Percentiles rank a stretch among this genome's conserved stretches.
Evolutionary conservation across 2,797 vertebrate genomes (phyloP).

Genomic region (Spheniscus humboldti): DNA sequence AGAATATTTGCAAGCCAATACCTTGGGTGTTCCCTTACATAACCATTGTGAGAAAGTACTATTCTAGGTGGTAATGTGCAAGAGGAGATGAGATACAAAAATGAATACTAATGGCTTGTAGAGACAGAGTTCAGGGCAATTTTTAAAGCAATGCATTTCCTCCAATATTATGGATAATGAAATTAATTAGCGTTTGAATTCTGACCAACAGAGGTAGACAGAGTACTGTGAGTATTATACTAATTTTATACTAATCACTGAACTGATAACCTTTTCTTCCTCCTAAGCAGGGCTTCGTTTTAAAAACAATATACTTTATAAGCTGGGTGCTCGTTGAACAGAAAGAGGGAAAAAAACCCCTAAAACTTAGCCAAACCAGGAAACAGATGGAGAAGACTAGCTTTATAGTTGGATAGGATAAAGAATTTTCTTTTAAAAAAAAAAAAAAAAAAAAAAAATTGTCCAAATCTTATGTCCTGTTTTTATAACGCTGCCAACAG

Average conservation of each 20-base stretch:
- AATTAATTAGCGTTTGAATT: not conserved
- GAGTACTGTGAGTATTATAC: not conserved
- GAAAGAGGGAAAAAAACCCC: not conserved
- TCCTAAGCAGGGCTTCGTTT: not conserved
- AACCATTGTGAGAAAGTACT: not conserved
- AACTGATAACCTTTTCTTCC: not conserved
- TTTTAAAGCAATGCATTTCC: not conserved
- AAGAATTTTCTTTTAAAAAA: not conserved
- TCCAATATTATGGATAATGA: not conserved
- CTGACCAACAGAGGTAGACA: not conserved
- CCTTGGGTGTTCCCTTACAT: not conserved
- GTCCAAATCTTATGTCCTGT: not conserved
- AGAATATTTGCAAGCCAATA: not conserved
- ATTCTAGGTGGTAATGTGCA: not conserved
- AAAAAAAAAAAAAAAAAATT: no score
- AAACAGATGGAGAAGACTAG: not conserved
- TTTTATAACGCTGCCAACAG: not conserved
- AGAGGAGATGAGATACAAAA: not conserved
- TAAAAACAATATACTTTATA: not conserved
- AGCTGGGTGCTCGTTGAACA: not conserved
- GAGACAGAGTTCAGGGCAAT: not conserved
- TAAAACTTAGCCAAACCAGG: not conserved
- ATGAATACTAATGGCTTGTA: not conserved
- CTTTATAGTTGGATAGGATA: not conserved
- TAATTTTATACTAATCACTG: not conserved